Conservation (phyloP, 2,113 vertebrate species). For the Prunella himalayana region DNA sequence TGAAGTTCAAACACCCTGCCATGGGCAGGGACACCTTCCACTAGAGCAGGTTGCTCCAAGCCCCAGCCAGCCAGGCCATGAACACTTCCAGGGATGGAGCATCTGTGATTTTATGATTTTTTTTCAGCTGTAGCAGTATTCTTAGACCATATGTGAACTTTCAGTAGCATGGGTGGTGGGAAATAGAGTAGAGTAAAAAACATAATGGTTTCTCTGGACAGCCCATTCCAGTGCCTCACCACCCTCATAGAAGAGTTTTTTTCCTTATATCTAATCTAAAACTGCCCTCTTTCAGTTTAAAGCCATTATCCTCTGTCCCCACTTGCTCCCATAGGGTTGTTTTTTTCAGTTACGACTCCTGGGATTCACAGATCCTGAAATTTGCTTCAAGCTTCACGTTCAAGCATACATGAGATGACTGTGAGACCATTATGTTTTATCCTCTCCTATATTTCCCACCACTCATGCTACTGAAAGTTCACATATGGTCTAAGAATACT, state of each 20-base stretch:
- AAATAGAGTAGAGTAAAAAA: neutral
- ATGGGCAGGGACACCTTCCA: neutral
- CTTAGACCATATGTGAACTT: neutral
- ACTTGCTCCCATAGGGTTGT: neutral
- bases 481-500: neutral
- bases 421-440: neutral
- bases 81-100: neutral
- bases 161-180: neutral
- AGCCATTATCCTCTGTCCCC: neutral
- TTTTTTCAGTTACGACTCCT: neutral
- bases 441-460: neutral
- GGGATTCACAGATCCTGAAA: neutral
- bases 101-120: neutral
- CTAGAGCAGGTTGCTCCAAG: neutral
- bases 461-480: neutral
- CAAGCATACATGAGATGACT: neutral
- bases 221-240: neutral
- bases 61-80: neutral
- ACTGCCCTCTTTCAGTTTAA: neutral
- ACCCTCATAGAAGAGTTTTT: neutral
- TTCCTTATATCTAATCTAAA: neutral
- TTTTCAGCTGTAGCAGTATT: neutral
- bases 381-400: neutral
- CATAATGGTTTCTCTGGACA: neutral
- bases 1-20: neutral